Evolutionary conservation across 2,113 vertebrate genomes (phyloP), one percentile per base, ranked within the genome.

Genomic region (Galbula dea): DNA sequence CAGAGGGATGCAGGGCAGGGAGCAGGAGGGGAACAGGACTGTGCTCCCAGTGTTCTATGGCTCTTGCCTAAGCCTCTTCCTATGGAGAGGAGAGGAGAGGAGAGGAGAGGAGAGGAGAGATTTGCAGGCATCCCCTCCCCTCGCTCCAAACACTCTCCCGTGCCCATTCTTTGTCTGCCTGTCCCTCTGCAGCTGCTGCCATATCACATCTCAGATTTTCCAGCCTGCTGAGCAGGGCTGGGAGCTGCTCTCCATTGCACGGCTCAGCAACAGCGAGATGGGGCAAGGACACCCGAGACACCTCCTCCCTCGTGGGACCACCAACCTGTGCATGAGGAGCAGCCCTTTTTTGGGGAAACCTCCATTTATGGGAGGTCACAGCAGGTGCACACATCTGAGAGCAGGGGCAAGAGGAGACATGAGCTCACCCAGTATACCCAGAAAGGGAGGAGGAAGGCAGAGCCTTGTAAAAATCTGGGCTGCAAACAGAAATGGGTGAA

Each of bases 171-270:
- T 96, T 96, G 96, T 96, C 95, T 97, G 93, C 94, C 90, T 36
- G 34, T 95, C 95, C 94, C 91, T 95, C 91, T 0, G 57, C 96
- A 97, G 96, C 96, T 96, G 96, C 95, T 94, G 93, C 95, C 11
- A 7, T 95, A 97, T 96, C 94, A 61, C 95, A 95, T 97, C 96
- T 93, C 96, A 96, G 94, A 96, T 96, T 96, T 97, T 96, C 96
- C 96, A 94, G 92, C 95, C 92, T 27, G 49, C 94, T 93, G 89
- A 96, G 88, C 96, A 89, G 84, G 84, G 90, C 71, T 13, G 37
- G 41, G 86, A 91, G 89, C 88, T 46, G 93, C 92, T 96, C 93
- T 80, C 85, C 91, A 88, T 41, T 15, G 17, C 87, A 81, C 3
- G 2, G 86, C 93, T 88, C 91, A 36, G 93, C 86, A 88, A 57